These are phyloP conservation scores for Ophion obscuratus DNA, from an alignment of 2,888 invertebrate genomes.

Conservation along the genomic window DNA sequence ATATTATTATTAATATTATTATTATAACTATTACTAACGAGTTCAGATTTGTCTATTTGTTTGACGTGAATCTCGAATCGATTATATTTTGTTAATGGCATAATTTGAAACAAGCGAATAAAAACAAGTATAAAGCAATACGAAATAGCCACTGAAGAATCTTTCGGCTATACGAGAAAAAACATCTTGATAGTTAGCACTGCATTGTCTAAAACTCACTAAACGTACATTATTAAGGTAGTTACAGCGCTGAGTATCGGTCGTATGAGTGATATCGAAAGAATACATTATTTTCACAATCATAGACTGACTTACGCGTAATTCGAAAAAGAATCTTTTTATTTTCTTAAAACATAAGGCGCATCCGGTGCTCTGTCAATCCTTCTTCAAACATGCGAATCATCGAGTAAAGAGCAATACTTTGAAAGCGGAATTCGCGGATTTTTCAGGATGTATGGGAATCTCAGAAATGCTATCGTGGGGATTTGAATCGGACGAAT, in stretches of 20 bases:
- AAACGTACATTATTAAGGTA: slow-evolving; percentile 39
- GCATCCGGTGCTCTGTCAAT: not conserved
- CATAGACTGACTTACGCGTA: slow-evolving; percentile 10
- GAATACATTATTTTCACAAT: not conserved
- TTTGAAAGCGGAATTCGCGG: not conserved
- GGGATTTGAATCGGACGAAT: not conserved
- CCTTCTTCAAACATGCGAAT: not conserved
- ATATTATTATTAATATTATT: slow-evolving; percentile 36
- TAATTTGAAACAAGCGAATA: slow-evolving; percentile 24
- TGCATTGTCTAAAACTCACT: slow-evolving; percentile 48
- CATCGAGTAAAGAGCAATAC: not conserved
- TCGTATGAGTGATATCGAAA: not conserved
- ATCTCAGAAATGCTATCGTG: not conserved
- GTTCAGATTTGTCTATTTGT: slow-evolving; percentile 27
- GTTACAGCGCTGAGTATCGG: slow-evolving; percentile 19
- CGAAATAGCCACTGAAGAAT: slow-evolving; percentile 34
- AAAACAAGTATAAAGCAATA: slow-evolving; percentile 58
- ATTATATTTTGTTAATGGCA: slow-evolving; percentile 33
- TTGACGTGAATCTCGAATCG: slow-evolving; percentile 38
- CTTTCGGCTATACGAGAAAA: slow-evolving; percentile 21
- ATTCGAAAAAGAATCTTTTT: not conserved
- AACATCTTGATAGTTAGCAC: slow-evolving; percentile 30
- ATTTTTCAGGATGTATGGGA: not conserved
- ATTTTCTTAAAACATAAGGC: not conserved
- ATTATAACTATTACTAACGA: slow-evolving; percentile 15